Percentiles rank a stretch among this genome's conserved stretches.
phyloP scores from a whole-genome alignment of 2,113 vertebrate species.

The Cairina moschata region DNA sequence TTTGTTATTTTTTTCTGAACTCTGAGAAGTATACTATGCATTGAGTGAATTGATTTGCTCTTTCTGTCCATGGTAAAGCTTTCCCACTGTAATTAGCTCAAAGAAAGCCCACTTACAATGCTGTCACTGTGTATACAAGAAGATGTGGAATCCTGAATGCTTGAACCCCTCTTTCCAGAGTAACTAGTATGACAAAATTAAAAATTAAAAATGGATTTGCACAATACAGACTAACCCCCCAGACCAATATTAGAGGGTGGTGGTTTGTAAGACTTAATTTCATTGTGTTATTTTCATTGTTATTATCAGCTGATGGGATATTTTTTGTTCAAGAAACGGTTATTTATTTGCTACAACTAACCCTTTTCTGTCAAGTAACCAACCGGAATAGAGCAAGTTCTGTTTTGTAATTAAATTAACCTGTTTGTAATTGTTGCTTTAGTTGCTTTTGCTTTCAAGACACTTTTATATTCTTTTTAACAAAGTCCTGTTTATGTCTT shows the following conservation, averaged over 20 bases:
- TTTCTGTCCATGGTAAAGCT: constrained; percentile 68
- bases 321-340: constrained; percentile 39
- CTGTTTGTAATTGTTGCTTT: constrained; percentile 77
- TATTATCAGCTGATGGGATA: constrained; percentile 23
- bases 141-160: constrained; percentile 77
- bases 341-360: constrained; percentile 66
- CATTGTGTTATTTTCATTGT: constrained; percentile 58
- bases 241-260: background rate
- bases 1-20: constrained; percentile 54
- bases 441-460: constrained; percentile 72
- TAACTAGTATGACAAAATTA: constrained; percentile 23
- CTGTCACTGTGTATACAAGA: constrained; percentile 67
- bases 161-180: constrained; percentile 70
- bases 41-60: constrained; percentile 70
- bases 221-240: constrained; percentile 41
- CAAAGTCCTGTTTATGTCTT: constrained; percentile 71
- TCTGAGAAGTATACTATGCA: constrained; percentile 75
- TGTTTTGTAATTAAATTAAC: constrained; percentile 79
- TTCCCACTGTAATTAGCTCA: constrained; percentile 68
- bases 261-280: constrained; percentile 66
- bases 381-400: constrained; percentile 68
- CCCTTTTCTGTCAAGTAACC: constrained; percentile 71
- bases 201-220: constrained; percentile 56
- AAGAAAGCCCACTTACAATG: constrained; percentile 66
- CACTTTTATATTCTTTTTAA: constrained; percentile 77